Conservation (phyloP, 2,888 invertebrate genomes). For the Megalurothrips usitatus region DNA sequence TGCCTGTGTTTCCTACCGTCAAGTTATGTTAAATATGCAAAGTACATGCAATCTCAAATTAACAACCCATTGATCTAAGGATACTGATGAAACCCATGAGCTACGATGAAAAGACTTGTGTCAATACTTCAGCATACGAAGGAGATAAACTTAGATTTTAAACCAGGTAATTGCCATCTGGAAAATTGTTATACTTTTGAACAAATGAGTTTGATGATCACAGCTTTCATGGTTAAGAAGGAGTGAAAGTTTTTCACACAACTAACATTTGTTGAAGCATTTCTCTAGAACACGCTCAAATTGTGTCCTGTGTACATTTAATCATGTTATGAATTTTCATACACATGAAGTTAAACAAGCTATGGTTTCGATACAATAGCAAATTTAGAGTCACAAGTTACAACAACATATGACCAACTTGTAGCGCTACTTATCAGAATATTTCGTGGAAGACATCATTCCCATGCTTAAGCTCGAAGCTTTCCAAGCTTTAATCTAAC, state of each 20-base stretch:
- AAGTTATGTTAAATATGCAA: not conserved
- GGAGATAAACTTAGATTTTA: not conserved
- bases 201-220: not conserved
- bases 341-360: slow-evolving; percentile 36
- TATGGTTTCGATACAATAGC: slow-evolving; percentile 28
- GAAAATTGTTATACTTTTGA: not conserved
- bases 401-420: slow-evolving; percentile 18
- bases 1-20: slow-evolving; percentile 5
- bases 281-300: not conserved
- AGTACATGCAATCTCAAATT: not conserved
- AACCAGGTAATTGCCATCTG: no score
- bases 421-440: not conserved
- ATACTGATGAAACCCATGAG: slow-evolving; percentile 9
- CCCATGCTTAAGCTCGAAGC: slow-evolving; percentile 13
- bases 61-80: not conserved
- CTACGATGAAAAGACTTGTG: not conserved
- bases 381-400: slow-evolving; percentile 33
- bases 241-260: not conserved
- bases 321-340: not conserved
- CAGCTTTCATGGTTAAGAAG: not conserved
- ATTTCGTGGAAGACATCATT: slow-evolving; percentile 13
- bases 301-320: not conserved
- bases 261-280: not conserved
- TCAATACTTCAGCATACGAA: not conserved
- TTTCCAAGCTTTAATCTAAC: slow-evolving; percentile 4